Evolutionary conservation across 2,888 invertebrate species (phyloP).

Genomic region (Aphelenchoides bicaudatus): DNA sequence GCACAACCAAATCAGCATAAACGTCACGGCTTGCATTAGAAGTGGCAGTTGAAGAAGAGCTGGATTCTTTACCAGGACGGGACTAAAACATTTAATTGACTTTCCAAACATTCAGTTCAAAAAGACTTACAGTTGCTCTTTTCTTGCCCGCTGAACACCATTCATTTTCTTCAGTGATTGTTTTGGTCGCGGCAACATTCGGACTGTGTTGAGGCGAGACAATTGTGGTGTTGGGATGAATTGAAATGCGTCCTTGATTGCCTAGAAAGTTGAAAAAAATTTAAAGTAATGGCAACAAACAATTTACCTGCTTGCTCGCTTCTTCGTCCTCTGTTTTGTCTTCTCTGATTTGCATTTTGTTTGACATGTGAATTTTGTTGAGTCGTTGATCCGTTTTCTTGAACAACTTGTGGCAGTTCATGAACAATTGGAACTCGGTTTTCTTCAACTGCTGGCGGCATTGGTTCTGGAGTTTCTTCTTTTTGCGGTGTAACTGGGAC

Average conservation of each 20-base stretch:
- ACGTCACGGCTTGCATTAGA: neutral
- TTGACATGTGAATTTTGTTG: too few relatives aligned
- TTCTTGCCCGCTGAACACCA: conserved; percentile 32
- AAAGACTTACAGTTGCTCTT: conserved; percentile 20
- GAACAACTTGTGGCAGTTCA: too few relatives aligned
- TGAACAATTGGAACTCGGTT: neutral
- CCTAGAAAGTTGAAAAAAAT: too few relatives aligned
- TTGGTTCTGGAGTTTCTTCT: too few relatives aligned
- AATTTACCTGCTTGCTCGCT: neutral
- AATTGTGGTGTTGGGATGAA: conserved; percentile 6
- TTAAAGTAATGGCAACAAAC: neutral
- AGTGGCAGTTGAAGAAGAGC: neutral
- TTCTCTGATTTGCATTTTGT: neutral
- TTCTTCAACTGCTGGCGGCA: neutral
- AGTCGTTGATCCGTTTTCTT: too few relatives aligned
- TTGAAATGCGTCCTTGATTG: conserved; percentile 4
- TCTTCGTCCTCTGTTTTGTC: conserved; percentile 22
- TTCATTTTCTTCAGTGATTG: conserved; percentile 23
- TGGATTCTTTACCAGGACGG: conserved; percentile 16
- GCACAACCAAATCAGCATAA: neutral
- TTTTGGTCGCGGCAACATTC: neutral
- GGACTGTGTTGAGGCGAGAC: conserved; percentile 10
- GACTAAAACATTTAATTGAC: conserved; percentile 3
- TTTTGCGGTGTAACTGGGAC: too few relatives aligned
- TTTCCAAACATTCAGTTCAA: neutral